Conservation (phyloP, 2,888 invertebrate species). For the Epinotia ramella region DNA sequence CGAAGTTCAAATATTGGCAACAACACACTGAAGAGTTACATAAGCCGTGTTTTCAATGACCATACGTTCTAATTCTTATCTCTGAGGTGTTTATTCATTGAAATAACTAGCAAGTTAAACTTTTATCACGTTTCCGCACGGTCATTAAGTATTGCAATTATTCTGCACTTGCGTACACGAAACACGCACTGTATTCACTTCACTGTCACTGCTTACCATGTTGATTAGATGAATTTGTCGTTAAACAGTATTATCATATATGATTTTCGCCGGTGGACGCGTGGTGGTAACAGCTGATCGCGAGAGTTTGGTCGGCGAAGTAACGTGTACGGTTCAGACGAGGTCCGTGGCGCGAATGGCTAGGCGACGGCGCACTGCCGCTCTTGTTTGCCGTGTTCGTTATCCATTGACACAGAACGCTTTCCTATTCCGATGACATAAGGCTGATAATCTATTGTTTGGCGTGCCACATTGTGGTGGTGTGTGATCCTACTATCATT, state of each 20-base stretch:
- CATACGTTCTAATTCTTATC: conserved; percentile 36
- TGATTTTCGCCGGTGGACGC: conserved; percentile 49
- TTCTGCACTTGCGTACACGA: conserved; percentile 62
- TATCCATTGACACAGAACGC: conserved; percentile 38
- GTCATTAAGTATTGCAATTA: conserved; percentile 30
- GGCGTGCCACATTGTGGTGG: conserved; percentile 22
- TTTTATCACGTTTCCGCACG: conserved; percentile 32
- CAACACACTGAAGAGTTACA: conserved; percentile 29
- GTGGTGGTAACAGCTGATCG: conserved; percentile 59
- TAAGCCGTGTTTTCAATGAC: conserved; percentile 32
- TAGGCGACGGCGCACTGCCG: conserved; percentile 75
- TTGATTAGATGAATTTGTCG: conserved; percentile 61
- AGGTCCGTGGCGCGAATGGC: conserved; percentile 79
- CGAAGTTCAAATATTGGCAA: conserved; percentile 27
- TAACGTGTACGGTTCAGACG: conserved; percentile 64
- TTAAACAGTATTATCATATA: conserved; percentile 57
- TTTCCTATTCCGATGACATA: conserved; percentile 43
- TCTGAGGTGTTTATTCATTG: conserved; percentile 31
- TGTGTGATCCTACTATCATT: conserved; percentile 55
- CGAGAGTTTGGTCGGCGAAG: conserved; percentile 54
- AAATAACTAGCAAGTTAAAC: conserved; percentile 30
- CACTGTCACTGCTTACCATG: conserved; percentile 81
- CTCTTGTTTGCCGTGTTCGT: conserved; percentile 33
- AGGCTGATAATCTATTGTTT: conserved; percentile 40
- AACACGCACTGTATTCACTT: conserved; percentile 62